These are phyloP conservation scores for Eulemur macaco DNA, from an alignment of 2,113 vertebrate genomes.

Conservation along the genomic window DNA sequence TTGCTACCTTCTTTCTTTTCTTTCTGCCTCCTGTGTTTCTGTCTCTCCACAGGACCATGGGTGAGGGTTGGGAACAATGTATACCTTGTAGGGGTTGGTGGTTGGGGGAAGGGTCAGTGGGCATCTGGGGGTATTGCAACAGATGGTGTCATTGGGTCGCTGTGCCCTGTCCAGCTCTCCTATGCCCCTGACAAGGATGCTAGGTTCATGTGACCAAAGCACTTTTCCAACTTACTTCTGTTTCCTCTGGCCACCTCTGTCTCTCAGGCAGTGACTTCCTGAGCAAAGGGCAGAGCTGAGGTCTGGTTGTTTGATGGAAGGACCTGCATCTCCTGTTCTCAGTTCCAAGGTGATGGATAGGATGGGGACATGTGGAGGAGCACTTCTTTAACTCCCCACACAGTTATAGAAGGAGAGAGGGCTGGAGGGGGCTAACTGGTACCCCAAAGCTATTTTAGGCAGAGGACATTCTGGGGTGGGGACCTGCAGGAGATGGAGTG, in stretches of 20 bases:
- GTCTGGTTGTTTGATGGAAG: neutral
- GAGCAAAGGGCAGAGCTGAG: neutral
- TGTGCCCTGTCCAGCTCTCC: neutral
- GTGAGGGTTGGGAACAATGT: neutral
- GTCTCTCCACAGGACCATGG: neutral
- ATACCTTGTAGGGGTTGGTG: neutral
- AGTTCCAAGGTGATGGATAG: neutral
- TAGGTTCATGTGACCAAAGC: neutral
- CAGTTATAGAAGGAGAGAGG: neutral
- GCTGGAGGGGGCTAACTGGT: neutral
- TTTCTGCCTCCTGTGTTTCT: neutral
- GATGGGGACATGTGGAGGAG: neutral
- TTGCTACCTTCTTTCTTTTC: neutral
- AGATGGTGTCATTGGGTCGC: neutral
- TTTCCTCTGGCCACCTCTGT: neutral
- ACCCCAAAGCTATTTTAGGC: neutral
- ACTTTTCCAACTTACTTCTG: neutral
- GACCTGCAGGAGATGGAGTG: neutral
- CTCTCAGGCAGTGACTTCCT: neutral
- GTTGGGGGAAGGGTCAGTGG: neutral
- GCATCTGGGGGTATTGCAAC: neutral
- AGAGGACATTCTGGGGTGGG: neutral
- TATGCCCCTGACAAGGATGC: neutral
- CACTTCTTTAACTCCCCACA: neutral
- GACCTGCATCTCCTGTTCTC: neutral